phyloP scores from a whole-genome alignment of 1,140 invertebrate species.

The Macrobrachium nipponense region DNA sequence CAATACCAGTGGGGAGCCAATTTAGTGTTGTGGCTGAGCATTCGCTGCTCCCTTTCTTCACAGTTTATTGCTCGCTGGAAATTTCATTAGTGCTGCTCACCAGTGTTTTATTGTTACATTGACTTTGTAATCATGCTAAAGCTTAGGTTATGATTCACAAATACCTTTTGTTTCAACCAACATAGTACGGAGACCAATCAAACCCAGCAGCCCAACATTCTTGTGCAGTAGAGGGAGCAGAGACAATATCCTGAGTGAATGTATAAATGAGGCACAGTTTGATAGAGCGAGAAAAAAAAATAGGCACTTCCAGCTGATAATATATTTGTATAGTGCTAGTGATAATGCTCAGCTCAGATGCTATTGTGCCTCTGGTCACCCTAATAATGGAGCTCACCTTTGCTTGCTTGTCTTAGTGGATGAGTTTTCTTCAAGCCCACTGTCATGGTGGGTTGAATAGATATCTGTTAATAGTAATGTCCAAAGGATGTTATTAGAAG shows the following conservation, averaged over 20 bases:
- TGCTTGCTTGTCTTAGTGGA: conserved; percentile 53
- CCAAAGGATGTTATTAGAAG: neutral
- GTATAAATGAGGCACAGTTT: conserved; percentile 37
- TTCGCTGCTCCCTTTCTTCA: conserved; percentile 51
- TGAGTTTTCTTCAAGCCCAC: conserved; percentile 4
- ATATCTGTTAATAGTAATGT: no score
- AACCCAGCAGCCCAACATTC: conserved; percentile 45
- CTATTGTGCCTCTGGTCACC: conserved; percentile 45
- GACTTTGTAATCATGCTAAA: conserved; percentile 44
- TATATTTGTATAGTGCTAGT: conserved; percentile 34
- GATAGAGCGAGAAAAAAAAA: neutral
- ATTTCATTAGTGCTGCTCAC: conserved; percentile 25
- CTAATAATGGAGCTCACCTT: conserved; percentile 44
- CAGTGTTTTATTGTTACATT: conserved; percentile 47
- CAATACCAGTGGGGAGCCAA: conserved; percentile 39
- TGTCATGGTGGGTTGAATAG: no score
- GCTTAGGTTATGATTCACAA: conserved; percentile 31
- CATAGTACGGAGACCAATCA: conserved; percentile 9
- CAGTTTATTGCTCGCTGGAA: conserved; percentile 46
- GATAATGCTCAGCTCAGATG: conserved; percentile 20
- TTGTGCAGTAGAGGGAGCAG: conserved; percentile 41
- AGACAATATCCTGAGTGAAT: conserved; percentile 15
- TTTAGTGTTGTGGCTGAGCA: conserved; percentile 45
- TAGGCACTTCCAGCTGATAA: conserved; percentile 48
- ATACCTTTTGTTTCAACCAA: conserved; percentile 7